Evolutionary conservation across 2,888 invertebrate species (phyloP).

Genomic region (Latrodectus hesperus): DNA sequence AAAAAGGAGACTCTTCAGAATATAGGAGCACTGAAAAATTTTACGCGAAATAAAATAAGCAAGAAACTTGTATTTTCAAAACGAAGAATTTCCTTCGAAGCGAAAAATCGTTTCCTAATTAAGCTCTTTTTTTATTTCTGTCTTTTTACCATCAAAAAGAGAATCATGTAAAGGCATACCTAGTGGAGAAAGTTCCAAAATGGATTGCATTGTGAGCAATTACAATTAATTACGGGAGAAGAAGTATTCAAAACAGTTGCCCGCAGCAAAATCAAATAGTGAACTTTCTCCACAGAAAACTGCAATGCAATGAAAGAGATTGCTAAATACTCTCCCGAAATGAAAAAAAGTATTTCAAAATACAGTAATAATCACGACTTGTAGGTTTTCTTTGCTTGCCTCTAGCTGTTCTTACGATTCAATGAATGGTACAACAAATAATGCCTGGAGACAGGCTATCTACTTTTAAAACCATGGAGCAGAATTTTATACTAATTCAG

Average conservation of each 20-base stretch:
- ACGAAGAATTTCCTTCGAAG: slow-evolving; percentile 39
- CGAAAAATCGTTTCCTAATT: slow-evolving; percentile 65
- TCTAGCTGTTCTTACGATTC: slow-evolving; percentile 31
- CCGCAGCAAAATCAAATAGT: slow-evolving; percentile 69
- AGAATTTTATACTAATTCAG: slow-evolving; percentile 45
- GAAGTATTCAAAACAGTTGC: slow-evolving; percentile 64
- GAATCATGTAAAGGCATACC: not conserved
- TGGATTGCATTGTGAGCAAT: slow-evolving; percentile 62
- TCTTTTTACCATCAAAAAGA: slow-evolving; percentile 54
- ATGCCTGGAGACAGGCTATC: slow-evolving; percentile 15
- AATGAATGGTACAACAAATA: slow-evolving; percentile 36
- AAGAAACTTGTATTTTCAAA: slow-evolving; percentile 39
- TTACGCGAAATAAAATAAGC: slow-evolving; percentile 40
- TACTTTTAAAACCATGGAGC: slow-evolving; percentile 57
- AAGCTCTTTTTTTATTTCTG: slow-evolving; percentile 35
- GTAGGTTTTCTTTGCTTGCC: slow-evolving; percentile 54
- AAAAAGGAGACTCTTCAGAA: slow-evolving; percentile 7
- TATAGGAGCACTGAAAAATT: slow-evolving; percentile 26
- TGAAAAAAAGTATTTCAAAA: slow-evolving; percentile 50
- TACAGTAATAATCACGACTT: slow-evolving; percentile 63
- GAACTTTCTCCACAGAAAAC: slow-evolving; percentile 69
- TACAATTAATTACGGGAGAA: slow-evolving; percentile 65
- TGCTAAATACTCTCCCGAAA: slow-evolving; percentile 14
- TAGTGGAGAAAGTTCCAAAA: slow-evolving; percentile 19
- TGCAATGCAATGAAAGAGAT: slow-evolving; percentile 26